These are phyloP conservation scores for Piezodorus guildinii DNA, from an alignment of 1,140 invertebrate species.

Conservation along the genomic window DNA sequence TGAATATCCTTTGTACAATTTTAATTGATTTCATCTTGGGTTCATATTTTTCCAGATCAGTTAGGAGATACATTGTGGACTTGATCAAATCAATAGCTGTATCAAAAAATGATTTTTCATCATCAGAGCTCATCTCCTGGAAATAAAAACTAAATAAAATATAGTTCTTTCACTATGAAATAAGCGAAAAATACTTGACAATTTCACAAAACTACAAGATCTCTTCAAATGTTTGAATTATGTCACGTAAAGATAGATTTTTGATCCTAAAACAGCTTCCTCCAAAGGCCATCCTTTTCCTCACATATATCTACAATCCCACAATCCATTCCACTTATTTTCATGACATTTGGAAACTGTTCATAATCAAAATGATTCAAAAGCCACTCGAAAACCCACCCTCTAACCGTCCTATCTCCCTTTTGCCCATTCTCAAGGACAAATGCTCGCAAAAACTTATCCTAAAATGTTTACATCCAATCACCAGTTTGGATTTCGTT, in stretches of 20 bases:
- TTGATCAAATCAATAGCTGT: background rate
- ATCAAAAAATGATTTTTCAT: slow-evolving; percentile 1
- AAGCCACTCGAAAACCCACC: too few species aligned
- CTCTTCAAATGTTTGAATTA: slow-evolving; percentile 2
- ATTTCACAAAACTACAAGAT: background rate
- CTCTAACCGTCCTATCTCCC: too few species aligned
- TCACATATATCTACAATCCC: too few species aligned
- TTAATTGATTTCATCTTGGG: background rate
- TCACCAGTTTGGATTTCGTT: too few species aligned
- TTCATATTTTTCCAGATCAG: slow-evolving; percentile 1
- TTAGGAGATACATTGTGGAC: background rate
- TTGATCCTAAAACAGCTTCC: too few species aligned
- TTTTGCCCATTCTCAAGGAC: too few species aligned
- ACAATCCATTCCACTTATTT: too few species aligned
- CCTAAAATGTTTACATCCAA: too few species aligned
- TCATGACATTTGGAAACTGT: too few species aligned
- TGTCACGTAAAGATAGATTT: background rate
- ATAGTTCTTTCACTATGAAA: background rate
- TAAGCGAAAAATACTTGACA: background rate
- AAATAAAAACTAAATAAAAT: background rate
- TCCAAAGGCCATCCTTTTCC: too few species aligned
- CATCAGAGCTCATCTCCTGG: background rate
- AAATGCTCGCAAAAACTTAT: too few species aligned
- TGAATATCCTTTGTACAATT: background rate
- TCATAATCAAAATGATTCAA: too few species aligned